phyloP scores from a whole-genome alignment of 2,888 invertebrate species.

The Amitus sp. region DNA sequence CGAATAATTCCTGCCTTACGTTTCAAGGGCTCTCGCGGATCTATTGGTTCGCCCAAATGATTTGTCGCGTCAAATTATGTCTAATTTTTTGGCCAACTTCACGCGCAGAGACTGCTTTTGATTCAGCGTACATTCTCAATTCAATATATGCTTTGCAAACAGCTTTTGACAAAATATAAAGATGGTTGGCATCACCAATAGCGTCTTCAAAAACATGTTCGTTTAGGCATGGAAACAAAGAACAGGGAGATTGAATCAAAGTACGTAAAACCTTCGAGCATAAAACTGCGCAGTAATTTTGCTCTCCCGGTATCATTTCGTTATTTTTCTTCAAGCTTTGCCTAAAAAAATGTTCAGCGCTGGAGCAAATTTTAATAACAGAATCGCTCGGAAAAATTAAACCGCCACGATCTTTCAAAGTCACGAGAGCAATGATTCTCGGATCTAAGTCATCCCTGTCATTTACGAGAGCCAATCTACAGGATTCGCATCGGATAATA shows the following conservation, averaged over 20 bases:
- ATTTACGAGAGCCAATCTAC: neutral
- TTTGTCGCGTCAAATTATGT: constrained; percentile 11
- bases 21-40: no score
- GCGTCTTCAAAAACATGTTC: constrained; percentile 27
- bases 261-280: constrained; percentile 23
- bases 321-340: neutral
- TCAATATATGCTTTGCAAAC: constrained; percentile 12
- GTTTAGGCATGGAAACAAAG: constrained; percentile 15
- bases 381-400: constrained; percentile 27
- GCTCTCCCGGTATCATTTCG: constrained; percentile 2
- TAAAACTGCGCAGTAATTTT: constrained; percentile 21
- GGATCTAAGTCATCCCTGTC: neutral
- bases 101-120: neutral
- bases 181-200: constrained; percentile 13
- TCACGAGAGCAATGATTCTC: neutral
- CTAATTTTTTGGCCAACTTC: constrained; percentile 9
- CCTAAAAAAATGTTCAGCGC: constrained; percentile 7
- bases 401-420: constrained; percentile 17
- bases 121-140: constrained; percentile 21
- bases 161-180: constrained; percentile 14
- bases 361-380: constrained; percentile 22
- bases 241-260: constrained; percentile 21
- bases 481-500: neutral
- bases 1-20: no score
- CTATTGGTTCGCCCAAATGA: constrained; percentile 18